phyloP scores from a whole-genome alignment of 1,140 invertebrate genomes.

The Whitmania pigra region DNA sequence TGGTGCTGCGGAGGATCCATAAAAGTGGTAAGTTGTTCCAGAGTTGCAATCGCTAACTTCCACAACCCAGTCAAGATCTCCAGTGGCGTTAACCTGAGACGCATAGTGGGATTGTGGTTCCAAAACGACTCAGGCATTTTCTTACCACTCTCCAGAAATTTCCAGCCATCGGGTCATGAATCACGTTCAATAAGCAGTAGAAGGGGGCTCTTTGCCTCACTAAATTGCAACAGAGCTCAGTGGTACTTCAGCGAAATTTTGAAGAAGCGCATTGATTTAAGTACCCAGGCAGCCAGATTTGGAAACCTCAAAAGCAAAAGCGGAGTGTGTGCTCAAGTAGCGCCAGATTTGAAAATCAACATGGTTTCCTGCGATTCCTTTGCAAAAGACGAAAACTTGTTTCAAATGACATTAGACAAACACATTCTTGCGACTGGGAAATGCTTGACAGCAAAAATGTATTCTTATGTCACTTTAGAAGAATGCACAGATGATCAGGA shows the following conservation, averaged over 20 bases:
- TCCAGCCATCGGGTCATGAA: neutral
- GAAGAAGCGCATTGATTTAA: slow-evolving; percentile 1
- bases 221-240: slow-evolving; percentile 14
- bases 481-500: slow-evolving; percentile 18
- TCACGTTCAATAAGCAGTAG: neutral
- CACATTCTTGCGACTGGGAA: neutral
- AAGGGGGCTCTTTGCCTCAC: neutral
- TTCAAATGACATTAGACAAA: slow-evolving; percentile 15
- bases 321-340: slow-evolving; percentile 4
- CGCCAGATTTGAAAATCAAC: slow-evolving; percentile 18
- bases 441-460: slow-evolving; percentile 15
- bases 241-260: slow-evolving; percentile 22
- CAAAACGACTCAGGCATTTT: slow-evolving; percentile 8
- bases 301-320: slow-evolving; percentile 16
- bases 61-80: slow-evolving; percentile 16
- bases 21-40: slow-evolving; percentile 16
- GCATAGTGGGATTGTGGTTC: slow-evolving; percentile 22
- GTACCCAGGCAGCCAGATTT: neutral
- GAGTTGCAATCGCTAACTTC: slow-evolving; percentile 23
- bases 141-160: neutral
- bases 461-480: slow-evolving; percentile 16
- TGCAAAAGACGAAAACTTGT: neutral
- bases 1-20: slow-evolving; percentile 45
- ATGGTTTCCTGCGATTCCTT: slow-evolving; percentile 16
- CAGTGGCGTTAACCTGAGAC: slow-evolving; percentile 17